phyloP scores from a whole-genome alignment of 2,888 invertebrate species.

The Creontiades dilutus region DNA sequence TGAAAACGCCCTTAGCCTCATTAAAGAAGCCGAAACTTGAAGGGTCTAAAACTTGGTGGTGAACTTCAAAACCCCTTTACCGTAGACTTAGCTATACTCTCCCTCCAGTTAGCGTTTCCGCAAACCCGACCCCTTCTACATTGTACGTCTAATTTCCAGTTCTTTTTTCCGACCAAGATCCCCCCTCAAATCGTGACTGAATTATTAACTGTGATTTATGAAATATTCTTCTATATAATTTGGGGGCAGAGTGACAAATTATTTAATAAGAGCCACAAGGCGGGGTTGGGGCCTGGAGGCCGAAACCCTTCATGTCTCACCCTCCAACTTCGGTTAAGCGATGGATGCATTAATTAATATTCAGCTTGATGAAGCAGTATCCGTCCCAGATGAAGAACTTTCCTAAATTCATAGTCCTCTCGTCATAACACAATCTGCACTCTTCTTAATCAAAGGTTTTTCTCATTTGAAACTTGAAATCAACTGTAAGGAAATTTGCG shows the following conservation, averaged over 20 bases:
- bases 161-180: not conserved
- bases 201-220: constrained; percentile 35
- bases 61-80: not conserved
- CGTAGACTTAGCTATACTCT: not conserved
- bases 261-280: not conserved
- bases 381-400: not conserved
- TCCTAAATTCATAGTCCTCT: not conserved
- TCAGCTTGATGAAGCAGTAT: constrained; percentile 7
- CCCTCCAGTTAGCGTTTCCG: constrained; percentile 10
- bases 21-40: constrained; percentile 21
- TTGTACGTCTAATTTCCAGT: constrained; percentile 17
- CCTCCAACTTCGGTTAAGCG: not conserved
- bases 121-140: not conserved
- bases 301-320: not conserved
- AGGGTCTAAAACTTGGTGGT: not conserved
- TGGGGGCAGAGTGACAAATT: constrained; percentile 22
- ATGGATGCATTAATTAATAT: constrained; percentile 27
- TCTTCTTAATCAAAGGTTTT: too few species aligned
- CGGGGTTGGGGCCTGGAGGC: not conserved
- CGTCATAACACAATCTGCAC: too few species aligned
- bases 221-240: constrained; percentile 20
- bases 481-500: too few species aligned
- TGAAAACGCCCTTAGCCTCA: constrained; percentile 16
- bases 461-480: too few species aligned
- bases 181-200: constrained; percentile 17